Evolutionary conservation across 2,888 invertebrate genomes (phyloP).

Genomic region (Micoletzkya japonica): DNA sequence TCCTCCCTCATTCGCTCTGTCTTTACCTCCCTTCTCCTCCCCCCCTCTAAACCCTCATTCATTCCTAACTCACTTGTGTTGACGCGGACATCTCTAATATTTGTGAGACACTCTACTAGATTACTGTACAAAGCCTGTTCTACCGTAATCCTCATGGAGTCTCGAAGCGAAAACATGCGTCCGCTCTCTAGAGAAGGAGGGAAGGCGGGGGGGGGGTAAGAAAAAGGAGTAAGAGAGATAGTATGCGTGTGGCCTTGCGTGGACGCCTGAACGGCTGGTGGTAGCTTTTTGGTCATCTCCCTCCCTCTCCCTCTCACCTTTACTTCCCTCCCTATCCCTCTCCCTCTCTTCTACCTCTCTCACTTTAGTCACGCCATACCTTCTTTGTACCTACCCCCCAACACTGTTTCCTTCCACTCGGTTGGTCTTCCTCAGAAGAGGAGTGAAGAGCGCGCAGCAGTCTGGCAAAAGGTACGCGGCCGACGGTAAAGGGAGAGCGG

Average conservation of each 20-base stretch:
- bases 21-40: conserved; percentile 1
- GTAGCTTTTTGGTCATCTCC: neutral
- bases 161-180: too few relatives aligned
- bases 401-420: neutral
- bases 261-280: neutral
- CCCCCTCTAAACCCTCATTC: conserved; percentile 3
- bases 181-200: neutral
- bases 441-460: conserved; percentile 5
- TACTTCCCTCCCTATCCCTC: neutral
- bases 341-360: neutral
- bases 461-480: neutral
- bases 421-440: neutral
- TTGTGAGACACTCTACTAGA: too few relatives aligned
- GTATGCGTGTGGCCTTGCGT: neutral
- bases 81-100: too few relatives aligned
- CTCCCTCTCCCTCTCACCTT: neutral
- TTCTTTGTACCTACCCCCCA: neutral
- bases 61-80: conserved; percentile 1
- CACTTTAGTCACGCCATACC: neutral
- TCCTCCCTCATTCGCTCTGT: conserved; percentile 21
- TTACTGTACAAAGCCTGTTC: too few relatives aligned
- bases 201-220: neutral
- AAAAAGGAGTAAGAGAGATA: neutral
- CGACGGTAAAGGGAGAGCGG: neutral
- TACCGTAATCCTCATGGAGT: too few relatives aligned